Evolutionary conservation across 1,140 invertebrate genomes (phyloP).

Genomic region (Propsilocerus akamusi): DNA sequence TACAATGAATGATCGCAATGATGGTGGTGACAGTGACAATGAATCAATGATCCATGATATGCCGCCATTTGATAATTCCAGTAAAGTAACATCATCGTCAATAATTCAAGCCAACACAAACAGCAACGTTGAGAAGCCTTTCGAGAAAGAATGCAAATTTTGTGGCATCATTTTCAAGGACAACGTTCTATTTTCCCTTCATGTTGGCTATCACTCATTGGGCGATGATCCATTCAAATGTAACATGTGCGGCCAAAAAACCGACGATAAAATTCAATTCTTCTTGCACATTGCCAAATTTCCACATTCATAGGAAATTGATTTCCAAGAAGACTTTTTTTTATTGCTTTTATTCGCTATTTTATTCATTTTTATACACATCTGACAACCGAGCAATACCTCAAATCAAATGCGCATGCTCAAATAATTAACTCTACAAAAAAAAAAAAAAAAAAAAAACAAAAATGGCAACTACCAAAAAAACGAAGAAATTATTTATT

Average conservation of each 20-base stretch:
- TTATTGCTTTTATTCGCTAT: no score
- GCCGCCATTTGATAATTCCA: conserved; percentile 12
- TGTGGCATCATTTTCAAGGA: conserved; percentile 87
- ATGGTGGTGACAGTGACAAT: not conserved
- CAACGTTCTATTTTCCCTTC: conserved; percentile 78
- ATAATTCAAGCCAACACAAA: not conserved
- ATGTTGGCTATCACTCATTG: conserved; percentile 84
- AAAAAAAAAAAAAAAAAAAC: no score
- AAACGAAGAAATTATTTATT: no score
- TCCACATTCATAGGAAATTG: conserved; percentile 61
- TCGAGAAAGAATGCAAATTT: conserved; percentile 43
- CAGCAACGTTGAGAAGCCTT: conserved; percentile 7
- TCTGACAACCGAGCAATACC: no score
- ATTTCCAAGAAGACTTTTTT: no score
- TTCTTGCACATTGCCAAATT: conserved; percentile 78
- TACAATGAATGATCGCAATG: not conserved
- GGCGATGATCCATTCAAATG: conserved; percentile 82
- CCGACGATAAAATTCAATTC: conserved; percentile 67
- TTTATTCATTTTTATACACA: no score
- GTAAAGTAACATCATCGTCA: not conserved
- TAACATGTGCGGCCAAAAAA: conserved; percentile 79
- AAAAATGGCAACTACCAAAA: no score
- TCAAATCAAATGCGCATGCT: no score
- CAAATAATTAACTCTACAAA: no score
- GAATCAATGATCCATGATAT: conserved; percentile 10